Percentiles rank a stretch among this genome's conserved stretches.
phyloP scores from a whole-genome alignment of 2,113 vertebrate species.

The Plestiodon gilberti region DNA sequence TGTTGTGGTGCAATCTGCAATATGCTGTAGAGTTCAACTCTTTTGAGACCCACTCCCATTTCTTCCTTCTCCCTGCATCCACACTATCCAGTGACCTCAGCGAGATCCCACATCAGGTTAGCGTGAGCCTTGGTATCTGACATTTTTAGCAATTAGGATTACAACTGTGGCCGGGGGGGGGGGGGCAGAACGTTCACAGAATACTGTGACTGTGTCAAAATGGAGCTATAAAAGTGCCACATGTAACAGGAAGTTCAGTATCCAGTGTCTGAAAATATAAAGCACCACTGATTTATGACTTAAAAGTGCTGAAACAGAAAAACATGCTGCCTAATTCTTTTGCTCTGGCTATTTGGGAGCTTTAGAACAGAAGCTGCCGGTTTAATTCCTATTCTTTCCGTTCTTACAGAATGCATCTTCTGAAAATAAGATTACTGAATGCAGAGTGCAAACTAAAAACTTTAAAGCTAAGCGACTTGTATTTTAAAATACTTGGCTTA shows the following conservation, averaged over 20 bases:
- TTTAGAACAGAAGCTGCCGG: constrained; percentile 36
- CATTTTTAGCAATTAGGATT: not conserved
- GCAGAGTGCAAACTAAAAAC: constrained; percentile 21
- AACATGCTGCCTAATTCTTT: constrained; percentile 13
- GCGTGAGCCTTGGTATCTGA: not conserved
- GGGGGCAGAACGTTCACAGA: not conserved
- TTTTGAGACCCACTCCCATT: not conserved
- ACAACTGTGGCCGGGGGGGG: too few relatives aligned
- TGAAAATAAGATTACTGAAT: not conserved
- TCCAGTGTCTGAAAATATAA: not conserved
- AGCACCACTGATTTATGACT: not conserved
- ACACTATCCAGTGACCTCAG: not conserved
- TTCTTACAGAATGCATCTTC: not conserved
- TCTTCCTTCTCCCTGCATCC: not conserved
- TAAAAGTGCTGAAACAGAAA: not conserved
- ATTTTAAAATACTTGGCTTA: constrained; percentile 9
- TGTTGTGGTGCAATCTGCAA: not conserved
- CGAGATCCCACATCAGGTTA: too few relatives aligned
- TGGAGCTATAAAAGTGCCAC: not conserved
- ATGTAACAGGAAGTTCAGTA: not conserved
- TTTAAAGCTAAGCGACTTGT: constrained; percentile 32
- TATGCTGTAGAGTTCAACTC: not conserved
- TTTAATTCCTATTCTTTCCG: constrained; percentile 21
- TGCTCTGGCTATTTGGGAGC: constrained; percentile 33
- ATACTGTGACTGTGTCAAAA: not conserved